Conservation (phyloP, 2,797 vertebrate species). For the Eulemur mongoz region DNA sequence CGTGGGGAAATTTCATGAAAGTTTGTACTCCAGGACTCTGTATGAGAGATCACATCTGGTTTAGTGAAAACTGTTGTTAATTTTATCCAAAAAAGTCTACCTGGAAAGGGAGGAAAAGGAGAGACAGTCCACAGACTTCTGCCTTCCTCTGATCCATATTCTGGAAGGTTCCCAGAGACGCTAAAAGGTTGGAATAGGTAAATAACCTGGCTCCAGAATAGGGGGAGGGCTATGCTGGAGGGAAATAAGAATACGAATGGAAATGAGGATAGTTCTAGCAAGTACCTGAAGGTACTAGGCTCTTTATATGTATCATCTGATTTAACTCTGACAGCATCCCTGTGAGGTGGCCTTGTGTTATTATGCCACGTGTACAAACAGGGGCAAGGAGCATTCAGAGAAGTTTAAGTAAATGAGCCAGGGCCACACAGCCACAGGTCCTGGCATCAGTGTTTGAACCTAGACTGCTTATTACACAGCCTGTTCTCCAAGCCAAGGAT, state of each 20-base stretch:
- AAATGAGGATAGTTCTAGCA: not conserved
- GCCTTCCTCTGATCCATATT: not conserved
- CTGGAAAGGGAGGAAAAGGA: not conserved
- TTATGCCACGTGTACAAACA: not conserved
- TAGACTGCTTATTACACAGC: not conserved
- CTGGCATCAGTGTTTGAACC: not conserved
- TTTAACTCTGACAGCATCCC: not conserved
- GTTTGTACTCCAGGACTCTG: no score
- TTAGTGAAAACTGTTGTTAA: not conserved
- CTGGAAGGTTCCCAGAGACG: not conserved
- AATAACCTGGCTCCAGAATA: not conserved
- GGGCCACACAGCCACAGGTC: not conserved
- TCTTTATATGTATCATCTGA: not conserved
- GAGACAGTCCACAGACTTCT: not conserved
- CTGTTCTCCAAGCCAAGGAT: not conserved
- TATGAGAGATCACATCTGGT: not conserved
- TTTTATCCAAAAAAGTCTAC: not conserved
- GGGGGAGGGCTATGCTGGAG: not conserved
- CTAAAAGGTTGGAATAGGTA: not conserved
- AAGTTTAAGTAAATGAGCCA: not conserved
- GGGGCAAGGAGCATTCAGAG: no score
- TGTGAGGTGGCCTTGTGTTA: not conserved
- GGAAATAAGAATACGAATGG: not conserved
- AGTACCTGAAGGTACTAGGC: no score
- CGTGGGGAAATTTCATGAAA: not conserved